Evolutionary conservation across 1,140 invertebrate genomes (phyloP).

Genomic region (Ganaspis sp.): DNA sequence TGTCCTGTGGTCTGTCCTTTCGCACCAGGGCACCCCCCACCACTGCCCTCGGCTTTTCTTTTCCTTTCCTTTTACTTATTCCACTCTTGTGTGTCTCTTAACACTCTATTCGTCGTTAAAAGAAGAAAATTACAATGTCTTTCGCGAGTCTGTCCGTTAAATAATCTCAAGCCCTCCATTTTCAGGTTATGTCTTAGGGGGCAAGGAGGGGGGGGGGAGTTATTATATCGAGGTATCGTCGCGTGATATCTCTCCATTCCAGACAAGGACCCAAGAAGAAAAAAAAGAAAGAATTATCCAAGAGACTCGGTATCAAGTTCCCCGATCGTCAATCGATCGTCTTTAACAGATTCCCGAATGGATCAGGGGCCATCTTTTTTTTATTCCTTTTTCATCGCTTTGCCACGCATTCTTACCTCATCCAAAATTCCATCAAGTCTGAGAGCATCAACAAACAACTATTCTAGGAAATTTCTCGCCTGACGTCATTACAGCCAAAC

Average conservation of each 20-base stretch:
- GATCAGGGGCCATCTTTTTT: not conserved
- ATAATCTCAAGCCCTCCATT: no score
- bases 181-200: no score
- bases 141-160: no score
- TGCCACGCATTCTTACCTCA: no score
- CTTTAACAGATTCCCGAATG: not conserved
- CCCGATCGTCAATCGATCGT: not conserved
- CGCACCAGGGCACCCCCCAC: slow-evolving; percentile 14
- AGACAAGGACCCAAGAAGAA: no score
- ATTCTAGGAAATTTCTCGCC: no score
- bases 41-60: not conserved
- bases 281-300: not conserved
- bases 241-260: slow-evolving; percentile 48
- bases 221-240: slow-evolving; percentile 37
- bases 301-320: not conserved
- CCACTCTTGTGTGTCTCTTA: not conserved
- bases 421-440: no score
- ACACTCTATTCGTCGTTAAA: not conserved
- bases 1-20: slow-evolving; percentile 15
- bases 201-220: slow-evolving; percentile 19
- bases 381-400: no score
- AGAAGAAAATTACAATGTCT: not conserved
- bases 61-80: not conserved
- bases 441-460: no score
- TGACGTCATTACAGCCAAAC: no score